phyloP scores from a whole-genome alignment of 1,140 invertebrate genomes.

The Drosophila paulistorum region DNA sequence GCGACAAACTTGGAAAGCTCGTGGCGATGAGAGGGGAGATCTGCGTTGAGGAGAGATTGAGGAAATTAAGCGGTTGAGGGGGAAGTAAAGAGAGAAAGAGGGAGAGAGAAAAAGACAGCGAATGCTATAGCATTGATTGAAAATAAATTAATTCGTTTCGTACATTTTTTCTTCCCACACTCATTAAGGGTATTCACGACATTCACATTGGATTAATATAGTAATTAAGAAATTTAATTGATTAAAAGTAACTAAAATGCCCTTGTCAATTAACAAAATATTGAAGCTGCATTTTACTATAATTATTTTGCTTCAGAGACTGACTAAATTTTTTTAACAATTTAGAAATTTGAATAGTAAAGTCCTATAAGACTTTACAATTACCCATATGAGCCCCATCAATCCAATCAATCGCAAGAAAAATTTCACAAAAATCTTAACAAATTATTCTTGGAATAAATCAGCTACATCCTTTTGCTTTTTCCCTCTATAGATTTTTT shows the following conservation, averaged over 20 bases:
- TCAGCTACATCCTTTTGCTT: no score
- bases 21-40: constrained; percentile 20
- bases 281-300: no score
- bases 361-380: no score
- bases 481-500: background rate
- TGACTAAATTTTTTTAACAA: no score
- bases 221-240: background rate
- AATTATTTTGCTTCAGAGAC: no score
- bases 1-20: constrained; percentile 65
- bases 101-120: background rate
- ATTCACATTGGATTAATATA: constrained; percentile 18
- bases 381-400: no score
- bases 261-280: background rate
- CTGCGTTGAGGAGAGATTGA: background rate
- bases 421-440: no score
- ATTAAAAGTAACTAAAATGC: background rate
- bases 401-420: no score
- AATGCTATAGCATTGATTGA: constrained; percentile 64
- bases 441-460: no score
- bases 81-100: background rate
- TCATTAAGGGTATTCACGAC: constrained; percentile 22
- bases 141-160: constrained; percentile 70
- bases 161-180: constrained; percentile 7
- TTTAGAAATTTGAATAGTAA: no score
- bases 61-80: constrained; percentile 4